phyloP scores from a whole-genome alignment of 2,113 vertebrate genomes.

The Eurypyga helias region DNA sequence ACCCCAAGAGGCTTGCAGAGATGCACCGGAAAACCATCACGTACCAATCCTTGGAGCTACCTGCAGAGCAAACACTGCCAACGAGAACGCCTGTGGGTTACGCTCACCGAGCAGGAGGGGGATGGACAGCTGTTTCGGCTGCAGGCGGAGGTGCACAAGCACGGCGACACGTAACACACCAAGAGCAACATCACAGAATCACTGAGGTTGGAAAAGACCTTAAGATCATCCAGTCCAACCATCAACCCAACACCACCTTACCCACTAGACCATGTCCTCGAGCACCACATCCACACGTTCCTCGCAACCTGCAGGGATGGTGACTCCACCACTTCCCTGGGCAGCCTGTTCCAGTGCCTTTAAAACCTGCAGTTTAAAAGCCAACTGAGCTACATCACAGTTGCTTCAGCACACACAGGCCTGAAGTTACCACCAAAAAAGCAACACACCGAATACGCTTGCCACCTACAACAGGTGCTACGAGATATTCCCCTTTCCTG shows the following conservation, averaged over 20 bases:
- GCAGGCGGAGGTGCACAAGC: not conserved
- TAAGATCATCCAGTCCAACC: too few species aligned
- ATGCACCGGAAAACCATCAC: not conserved
- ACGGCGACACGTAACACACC: accelerated
- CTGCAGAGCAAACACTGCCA: not conserved
- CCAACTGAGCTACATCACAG: not conserved
- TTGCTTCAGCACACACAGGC: not conserved
- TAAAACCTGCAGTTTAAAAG: not conserved
- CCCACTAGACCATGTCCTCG: too few species aligned
- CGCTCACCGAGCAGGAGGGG: not conserved
- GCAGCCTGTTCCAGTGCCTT: too few species aligned
- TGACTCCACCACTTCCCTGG: too few species aligned
- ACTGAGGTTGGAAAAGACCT: too few species aligned
- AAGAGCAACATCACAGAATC: not conserved
- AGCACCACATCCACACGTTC: too few species aligned
- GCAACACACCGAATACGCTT: not conserved
- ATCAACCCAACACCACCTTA: too few species aligned
- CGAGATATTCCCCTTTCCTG: not conserved
- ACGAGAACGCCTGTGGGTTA: not conserved
- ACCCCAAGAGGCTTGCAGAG: not conserved
- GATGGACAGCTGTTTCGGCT: not conserved
- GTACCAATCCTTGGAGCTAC: not conserved
- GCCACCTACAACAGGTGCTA: not conserved
- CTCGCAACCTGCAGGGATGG: too few species aligned
- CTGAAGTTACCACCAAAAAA: not conserved